A percentile compares a stretch with the other conserved stretches of the same genome.
phyloP scores from a whole-genome alignment of 2,797 vertebrate species.

The Premnoplex brunnescens region DNA sequence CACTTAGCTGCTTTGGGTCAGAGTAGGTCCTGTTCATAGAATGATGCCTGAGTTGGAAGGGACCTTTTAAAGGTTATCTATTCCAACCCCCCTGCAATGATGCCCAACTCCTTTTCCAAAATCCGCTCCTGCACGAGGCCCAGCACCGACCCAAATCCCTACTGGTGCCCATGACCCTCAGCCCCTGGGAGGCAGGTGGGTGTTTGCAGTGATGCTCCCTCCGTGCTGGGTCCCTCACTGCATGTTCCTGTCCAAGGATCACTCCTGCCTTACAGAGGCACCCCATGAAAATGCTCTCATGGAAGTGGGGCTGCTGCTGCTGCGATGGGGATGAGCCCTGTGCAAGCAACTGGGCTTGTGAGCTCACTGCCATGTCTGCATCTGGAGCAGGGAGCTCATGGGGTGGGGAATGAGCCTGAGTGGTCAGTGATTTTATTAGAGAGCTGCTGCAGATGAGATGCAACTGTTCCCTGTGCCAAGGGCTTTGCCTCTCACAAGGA shows the following conservation, averaged over 20 bases:
- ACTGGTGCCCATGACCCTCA: accelerated
- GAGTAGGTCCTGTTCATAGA: not conserved
- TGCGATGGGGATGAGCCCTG: not conserved
- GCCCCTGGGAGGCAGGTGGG: not conserved
- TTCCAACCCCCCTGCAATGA: not conserved
- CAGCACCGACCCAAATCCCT: not conserved
- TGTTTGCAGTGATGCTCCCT: accelerated
- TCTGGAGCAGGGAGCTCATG: not conserved
- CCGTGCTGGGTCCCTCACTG: accelerated
- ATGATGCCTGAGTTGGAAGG: not conserved
- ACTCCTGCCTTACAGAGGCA: not conserved
- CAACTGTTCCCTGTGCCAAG: not conserved
- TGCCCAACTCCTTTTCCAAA: not conserved
- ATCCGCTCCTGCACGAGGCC: accelerated
- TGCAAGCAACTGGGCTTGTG: not conserved
- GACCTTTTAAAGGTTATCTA: not conserved
- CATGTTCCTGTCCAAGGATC: accelerated
- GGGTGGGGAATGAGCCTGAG: not conserved
- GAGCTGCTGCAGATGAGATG: not conserved
- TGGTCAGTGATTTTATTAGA: accelerated
- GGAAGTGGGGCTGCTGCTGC: too few species aligned
- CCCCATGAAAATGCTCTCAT: accelerated
- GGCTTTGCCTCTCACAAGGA: not conserved
- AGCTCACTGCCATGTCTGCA: not conserved
- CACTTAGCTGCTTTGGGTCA: not conserved